Conservation (phyloP, 2,888 invertebrate species). For the Acronicta aceris region DNA sequence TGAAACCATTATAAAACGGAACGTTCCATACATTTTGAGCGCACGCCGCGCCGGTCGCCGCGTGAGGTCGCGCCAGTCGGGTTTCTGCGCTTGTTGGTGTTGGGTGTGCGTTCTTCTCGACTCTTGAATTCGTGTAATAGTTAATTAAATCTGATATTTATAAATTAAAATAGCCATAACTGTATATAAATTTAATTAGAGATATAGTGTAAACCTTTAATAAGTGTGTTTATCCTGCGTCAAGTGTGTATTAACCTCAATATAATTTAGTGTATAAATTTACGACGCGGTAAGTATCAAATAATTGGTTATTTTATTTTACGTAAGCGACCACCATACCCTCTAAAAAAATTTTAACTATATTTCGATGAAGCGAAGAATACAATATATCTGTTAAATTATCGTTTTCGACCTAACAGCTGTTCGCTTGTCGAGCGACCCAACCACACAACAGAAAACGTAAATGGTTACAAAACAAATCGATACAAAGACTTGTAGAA, state of each 20-base stretch:
- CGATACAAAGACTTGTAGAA: too few species aligned
- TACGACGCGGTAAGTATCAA: constrained; percentile 75
- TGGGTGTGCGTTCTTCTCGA: constrained; percentile 76
- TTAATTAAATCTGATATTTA: constrained; percentile 66
- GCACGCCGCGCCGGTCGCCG: constrained; percentile 66
- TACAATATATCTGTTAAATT: constrained; percentile 15
- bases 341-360: constrained; percentile 32
- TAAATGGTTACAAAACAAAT: constrained; percentile 31
- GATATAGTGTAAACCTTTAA: constrained; percentile 59
- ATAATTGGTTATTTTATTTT: constrained; percentile 51
- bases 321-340: constrained; percentile 42
- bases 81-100: constrained; percentile 85
- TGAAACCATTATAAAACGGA: constrained; percentile 66
- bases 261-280: constrained; percentile 68
- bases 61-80: constrained; percentile 82
- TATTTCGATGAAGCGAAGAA: constrained; percentile 17
- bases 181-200: constrained; percentile 54
- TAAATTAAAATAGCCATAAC: constrained; percentile 64
- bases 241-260: constrained; percentile 67
- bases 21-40: constrained; percentile 70
- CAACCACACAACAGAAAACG: constrained; percentile 14
- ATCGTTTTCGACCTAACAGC: constrained; percentile 52
- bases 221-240: constrained; percentile 69
- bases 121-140: constrained; percentile 79
- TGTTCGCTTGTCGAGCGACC: constrained; percentile 47